Percentiles rank a stretch among this genome's conserved stretches.
These are phyloP conservation scores for Siniperca chuatsi DNA, from an alignment of 2,113 vertebrate genomes.

Conservation along the genomic window DNA sequence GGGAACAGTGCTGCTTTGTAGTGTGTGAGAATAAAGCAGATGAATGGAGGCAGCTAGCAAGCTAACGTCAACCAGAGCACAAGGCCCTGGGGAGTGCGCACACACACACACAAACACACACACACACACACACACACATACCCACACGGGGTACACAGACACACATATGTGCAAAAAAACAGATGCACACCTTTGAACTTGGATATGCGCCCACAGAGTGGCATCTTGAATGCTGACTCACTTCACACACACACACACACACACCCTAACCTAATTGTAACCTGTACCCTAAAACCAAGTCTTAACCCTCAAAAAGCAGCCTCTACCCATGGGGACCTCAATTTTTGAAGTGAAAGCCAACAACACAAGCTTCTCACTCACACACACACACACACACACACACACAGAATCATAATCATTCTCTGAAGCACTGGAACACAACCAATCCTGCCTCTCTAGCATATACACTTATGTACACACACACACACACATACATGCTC, in stretches of 20 bases:
- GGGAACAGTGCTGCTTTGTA: conserved; percentile 89
- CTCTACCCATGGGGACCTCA: no score
- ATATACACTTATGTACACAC: background rate
- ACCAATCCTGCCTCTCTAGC: conserved; percentile 4
- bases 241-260: conserved; percentile 2
- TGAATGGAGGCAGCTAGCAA: conserved; percentile 87
- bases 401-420: conserved; percentile 31
- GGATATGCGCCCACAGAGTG: conserved; percentile 44
- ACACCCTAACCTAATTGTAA: background rate
- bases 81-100: conserved; percentile 88
- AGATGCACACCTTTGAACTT: conserved; percentile 37
- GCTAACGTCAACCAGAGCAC: conserved; percentile 85
- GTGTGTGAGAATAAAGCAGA: conserved; percentile 91
- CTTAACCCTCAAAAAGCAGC: no score
- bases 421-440: conserved; percentile 27
- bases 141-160: conserved; percentile 2
- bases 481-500: background rate
- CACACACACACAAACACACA: conserved; percentile 16
- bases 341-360: conserved; percentile 18
- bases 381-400: conserved; percentile 13
- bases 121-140: conserved; percentile 8
- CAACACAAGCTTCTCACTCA: conserved; percentile 12
- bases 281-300: no score
- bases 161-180: background rate
- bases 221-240: conserved; percentile 38